Conservation (phyloP, 2,113 vertebrate species). For the Ariopsis seemanni region DNA sequence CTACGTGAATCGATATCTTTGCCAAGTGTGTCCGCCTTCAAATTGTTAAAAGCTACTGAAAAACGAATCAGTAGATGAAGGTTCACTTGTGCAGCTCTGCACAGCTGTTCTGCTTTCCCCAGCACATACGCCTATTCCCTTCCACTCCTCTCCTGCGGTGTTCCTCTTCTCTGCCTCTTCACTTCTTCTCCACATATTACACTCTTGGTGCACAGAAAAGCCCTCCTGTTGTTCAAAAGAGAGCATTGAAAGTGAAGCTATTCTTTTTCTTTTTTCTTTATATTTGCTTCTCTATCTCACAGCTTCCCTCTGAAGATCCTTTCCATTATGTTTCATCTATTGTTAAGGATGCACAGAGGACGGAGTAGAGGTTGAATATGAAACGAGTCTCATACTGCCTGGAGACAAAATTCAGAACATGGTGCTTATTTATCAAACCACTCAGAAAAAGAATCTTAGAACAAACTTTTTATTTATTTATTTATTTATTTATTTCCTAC, state of each 20-base stretch:
- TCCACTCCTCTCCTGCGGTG: neutral
- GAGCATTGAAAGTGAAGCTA: constrained; percentile 41
- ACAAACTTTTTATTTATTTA: neutral
- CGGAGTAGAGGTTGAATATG: constrained; percentile 13
- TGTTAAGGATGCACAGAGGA: constrained; percentile 15
- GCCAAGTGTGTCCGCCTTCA: neutral
- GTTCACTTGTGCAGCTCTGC: neutral
- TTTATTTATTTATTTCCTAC: neutral
- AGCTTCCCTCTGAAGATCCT: constrained; percentile 41
- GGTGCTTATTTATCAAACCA: constrained; percentile 6
- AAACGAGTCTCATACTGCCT: constrained; percentile 26
- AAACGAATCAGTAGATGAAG: neutral
- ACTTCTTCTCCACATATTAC: constrained; percentile 19
- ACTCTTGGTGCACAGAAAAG: constrained; percentile 44
- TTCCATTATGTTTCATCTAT: constrained; percentile 27
- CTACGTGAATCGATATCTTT: neutral
- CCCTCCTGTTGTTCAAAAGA: constrained; percentile 37
- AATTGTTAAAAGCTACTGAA: neutral
- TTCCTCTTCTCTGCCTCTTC: neutral
- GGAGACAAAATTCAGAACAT: constrained; percentile 4
- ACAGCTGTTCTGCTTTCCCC: neutral
- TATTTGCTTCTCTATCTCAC: constrained; percentile 31
- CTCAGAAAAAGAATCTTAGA: neutral
- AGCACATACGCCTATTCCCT: too few relatives aligned
- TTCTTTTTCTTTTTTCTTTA: constrained; percentile 16